Base-by-base conservation (phyloP, 2,888 invertebrate species). In the Zelleria hepariella region DNA sequence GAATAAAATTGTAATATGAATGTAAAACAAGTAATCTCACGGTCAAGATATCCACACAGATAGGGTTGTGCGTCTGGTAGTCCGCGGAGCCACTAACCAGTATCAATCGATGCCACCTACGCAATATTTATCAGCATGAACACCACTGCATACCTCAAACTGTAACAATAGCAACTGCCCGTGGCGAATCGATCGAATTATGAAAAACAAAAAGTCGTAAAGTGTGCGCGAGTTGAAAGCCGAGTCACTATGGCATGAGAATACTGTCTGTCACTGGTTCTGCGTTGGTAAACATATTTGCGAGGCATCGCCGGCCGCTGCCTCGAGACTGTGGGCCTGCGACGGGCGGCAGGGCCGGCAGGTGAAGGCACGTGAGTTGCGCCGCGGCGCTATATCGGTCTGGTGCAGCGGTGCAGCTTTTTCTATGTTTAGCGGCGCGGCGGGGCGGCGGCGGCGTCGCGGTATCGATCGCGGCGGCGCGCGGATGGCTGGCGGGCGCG, bases 1-100 rank as follows among this genome's bases (percentile, higher is more conserved):
- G 51, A 51, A 2, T 21, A 51, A 23, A 20, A 21, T 23, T 1
- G 8, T 23, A 51, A 51, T 51, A 51, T 8, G 42, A 42, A 10
- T 42, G 42, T 42, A 42, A 15, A 51, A 21, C 15, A 74, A 78
- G 70, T 77, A 71, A 67, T 83, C 87, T 86, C 86, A 88, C 87
- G 83, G 84, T 85, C 78, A 86, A 84, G 80, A 80, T 81, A 82
- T 80, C 68, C 74, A 78, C 80, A 77, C 77, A 76, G 76, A 74
- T 78, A 78, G 86, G 85, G 86, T 81, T 83, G 85, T 80, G 77
- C 76, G 78, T 72, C 72, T 75, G 76, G 72, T 64, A 68, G 69
- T 63, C 71, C 70, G 71, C 74, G 70, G 67, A 69, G 71, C 73
- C 73, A 71, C 72, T 71, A 74, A 71, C 74, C 76, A 74, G 72